Base-by-base conservation (phyloP, 2,888 invertebrate genomes). In the Vesta saturnalis region DNA sequence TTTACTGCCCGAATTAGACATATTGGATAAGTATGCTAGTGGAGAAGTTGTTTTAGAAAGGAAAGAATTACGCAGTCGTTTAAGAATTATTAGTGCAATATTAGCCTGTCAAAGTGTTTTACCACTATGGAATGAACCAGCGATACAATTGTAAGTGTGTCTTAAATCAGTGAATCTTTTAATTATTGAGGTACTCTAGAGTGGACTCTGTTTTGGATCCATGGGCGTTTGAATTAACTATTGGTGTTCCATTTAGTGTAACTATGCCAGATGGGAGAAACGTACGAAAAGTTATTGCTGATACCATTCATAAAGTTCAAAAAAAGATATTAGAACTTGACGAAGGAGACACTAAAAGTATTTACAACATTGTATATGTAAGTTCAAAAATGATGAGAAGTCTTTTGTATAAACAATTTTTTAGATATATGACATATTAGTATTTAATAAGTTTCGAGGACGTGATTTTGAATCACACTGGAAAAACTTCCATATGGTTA, bases 281-380 rank as follows among this genome's bases (percentile, higher is more conserved):
- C 79, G 87, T 93, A 12, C 88, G 94, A 52, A 86, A 86, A 71
- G 85, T 85, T 1, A 82, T 94, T 1, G 88, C 88, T 0, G 84
- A 87, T 19, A 82, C 90, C 0, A 84, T 94, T 78, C 85, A 88
- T 54, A 84, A 85, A 1, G 85, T 94, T 8, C 91, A 92, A 82
- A 86, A 85, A 59, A 87, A 89, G 76, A 85, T 95, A 82, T 82
- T 94, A 62, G 82, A 84, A 5, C 86, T 88, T 60, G 88, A 89
- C 70, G 92, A 93, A 73, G 95, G 95, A 77, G 94, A 96, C 78
- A 94, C 93, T 0, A 91, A 92, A 76, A 91, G 92, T 70, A 86
- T 94, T 49, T 78, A 77, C 67, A 76, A 78, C 59, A 80, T 85
- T 18, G 81, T 85, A 52, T 76, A 77, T 71, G 85, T 85, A 79